A percentile compares a stretch with the other conserved stretches of the same genome.
These are phyloP conservation scores for Columba livia DNA, from an alignment of 2,113 vertebrate genomes.

Conservation along the genomic window DNA sequence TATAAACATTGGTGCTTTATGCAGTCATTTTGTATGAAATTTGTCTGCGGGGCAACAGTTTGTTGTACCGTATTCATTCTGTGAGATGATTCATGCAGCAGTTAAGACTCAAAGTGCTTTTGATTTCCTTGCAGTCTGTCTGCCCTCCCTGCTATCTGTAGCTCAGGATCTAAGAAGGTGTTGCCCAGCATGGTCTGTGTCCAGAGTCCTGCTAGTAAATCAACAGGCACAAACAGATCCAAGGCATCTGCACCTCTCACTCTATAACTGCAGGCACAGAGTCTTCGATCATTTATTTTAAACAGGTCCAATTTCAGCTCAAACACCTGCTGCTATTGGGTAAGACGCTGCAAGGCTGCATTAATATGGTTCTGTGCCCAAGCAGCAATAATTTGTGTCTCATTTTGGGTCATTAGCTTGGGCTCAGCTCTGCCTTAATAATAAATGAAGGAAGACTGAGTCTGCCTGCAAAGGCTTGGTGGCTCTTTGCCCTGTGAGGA, in stretches of 20 bases:
- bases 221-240: slow-evolving; percentile 29
- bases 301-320: slow-evolving; percentile 2
- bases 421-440: not conserved
- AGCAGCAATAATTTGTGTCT: not conserved
- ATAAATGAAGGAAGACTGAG: not conserved
- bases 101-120: slow-evolving; percentile 48
- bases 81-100: slow-evolving; percentile 53
- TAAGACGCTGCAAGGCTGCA: not conserved
- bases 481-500: not conserved
- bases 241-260: not conserved
- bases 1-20: slow-evolving; percentile 49
- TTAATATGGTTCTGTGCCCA: not conserved
- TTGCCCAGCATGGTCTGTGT: not conserved
- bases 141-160: slow-evolving; percentile 19
- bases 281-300: not conserved
- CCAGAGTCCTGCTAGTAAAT: slow-evolving; percentile 30
- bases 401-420: not conserved
- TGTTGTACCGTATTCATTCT: slow-evolving; percentile 7
- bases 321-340: not conserved
- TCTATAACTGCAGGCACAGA: not conserved
- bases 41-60: slow-evolving; percentile 50
- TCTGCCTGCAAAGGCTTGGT: not conserved
- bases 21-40: slow-evolving; percentile 43
- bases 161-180: not conserved
- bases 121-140: slow-evolving; percentile 29